These are phyloP conservation scores for Pseudochirops cupreus DNA, from an alignment of 2,797 vertebrate species.

Conservation along the genomic window DNA sequence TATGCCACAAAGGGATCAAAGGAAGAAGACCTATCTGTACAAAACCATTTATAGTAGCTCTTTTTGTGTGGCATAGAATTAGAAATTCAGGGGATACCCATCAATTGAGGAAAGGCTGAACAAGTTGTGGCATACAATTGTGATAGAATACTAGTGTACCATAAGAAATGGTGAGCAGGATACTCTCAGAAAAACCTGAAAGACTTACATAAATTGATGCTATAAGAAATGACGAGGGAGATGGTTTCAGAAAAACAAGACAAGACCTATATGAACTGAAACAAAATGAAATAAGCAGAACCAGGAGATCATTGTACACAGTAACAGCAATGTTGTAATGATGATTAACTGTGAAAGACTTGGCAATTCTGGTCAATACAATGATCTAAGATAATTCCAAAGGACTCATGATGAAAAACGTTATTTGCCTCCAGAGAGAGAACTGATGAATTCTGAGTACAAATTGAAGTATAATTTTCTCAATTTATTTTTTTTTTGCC, in stretches of 20 bases:
- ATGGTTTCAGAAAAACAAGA: too few species aligned
- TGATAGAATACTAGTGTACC: neutral
- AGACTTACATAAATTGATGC: neutral
- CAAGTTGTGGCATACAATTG: neutral
- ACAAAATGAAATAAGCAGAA: too few species aligned
- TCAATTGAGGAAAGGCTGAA: neutral
- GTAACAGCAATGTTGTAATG: neutral
- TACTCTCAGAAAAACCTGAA: too few species aligned
- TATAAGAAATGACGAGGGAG: too few species aligned
- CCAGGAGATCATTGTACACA: neutral
- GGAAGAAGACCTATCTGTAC: neutral
- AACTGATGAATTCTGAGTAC: neutral
- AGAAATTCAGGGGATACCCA: neutral
- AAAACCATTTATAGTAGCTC: neutral
- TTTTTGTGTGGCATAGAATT: neutral
- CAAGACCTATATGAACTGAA: too few species aligned
- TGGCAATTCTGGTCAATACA: neutral
- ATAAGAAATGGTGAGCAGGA: neutral
- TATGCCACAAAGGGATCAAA: neutral
- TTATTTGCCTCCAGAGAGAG: neutral
- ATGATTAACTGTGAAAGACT: neutral
- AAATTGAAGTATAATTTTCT: neutral
- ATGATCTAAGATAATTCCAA: neutral
- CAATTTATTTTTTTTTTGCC: neutral
- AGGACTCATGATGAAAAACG: neutral